These are phyloP conservation scores for Cyprinodon tularosa DNA, from an alignment of 2,113 vertebrate genomes.

Conservation along the genomic window DNA sequence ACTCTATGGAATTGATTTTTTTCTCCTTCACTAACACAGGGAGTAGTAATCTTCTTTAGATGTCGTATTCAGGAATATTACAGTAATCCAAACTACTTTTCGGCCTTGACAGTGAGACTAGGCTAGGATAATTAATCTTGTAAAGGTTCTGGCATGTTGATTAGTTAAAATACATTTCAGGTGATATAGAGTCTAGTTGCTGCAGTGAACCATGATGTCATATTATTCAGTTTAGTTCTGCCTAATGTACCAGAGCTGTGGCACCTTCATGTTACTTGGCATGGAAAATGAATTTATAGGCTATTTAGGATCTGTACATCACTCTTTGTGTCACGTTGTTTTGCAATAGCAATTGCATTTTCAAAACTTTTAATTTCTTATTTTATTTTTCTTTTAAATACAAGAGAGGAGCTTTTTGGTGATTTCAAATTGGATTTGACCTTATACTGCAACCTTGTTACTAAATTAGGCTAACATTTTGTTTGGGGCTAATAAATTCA, in stretches of 20 bases:
- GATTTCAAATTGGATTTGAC: no score
- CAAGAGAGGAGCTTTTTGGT: no score
- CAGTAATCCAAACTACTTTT: no score
- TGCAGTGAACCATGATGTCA: slow-evolving; percentile 68
- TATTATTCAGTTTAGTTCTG: slow-evolving; percentile 72
- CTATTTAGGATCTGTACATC: slow-evolving; percentile 59
- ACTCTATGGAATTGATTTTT: no score
- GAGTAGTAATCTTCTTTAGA: no score
- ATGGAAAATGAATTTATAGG: slow-evolving; percentile 70
- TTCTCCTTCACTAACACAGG: no score
- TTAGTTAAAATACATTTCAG: slow-evolving; percentile 72
- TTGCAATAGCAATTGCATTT: slow-evolving; percentile 42
- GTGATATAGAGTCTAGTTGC: slow-evolving; percentile 68
- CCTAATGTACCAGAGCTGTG: slow-evolving; percentile 60
- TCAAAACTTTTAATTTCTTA: not conserved
- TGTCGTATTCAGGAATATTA: no score
- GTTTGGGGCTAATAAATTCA: not conserved
- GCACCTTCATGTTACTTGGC: slow-evolving; percentile 58
- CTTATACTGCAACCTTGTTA: no score
- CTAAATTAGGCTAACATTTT: not conserved
- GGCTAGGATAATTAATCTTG: slow-evolving; percentile 62
- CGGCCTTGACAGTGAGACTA: slow-evolving; percentile 16
- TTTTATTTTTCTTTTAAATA: not conserved
- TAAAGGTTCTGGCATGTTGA: slow-evolving; percentile 65
- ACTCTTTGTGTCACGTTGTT: slow-evolving; percentile 54